Evolutionary conservation across 2,797 vertebrate species (phyloP).

Genomic region (Cyclopterus lumpus): DNA sequence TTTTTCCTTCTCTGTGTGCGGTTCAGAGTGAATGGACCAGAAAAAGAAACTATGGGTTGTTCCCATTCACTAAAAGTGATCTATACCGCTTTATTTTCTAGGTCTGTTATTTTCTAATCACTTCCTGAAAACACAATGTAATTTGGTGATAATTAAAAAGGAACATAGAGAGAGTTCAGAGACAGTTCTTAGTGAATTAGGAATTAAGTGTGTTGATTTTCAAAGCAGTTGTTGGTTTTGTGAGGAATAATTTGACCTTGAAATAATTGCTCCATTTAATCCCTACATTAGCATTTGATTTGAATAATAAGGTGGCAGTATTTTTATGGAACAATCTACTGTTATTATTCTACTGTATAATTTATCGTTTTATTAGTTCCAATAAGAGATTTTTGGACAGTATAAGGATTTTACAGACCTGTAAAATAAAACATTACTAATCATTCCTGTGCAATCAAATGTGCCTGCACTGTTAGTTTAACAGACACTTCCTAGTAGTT

Average conservation of each 20-base stretch:
- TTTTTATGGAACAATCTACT: not conserved
- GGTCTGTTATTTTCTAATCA: not conserved
- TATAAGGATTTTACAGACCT: not conserved
- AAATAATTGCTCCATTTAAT: not conserved
- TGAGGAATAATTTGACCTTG: constrained; percentile 3
- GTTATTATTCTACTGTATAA: no score
- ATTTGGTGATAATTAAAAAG: not conserved
- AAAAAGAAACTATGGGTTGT: not conserved
- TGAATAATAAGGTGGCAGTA: not conserved
- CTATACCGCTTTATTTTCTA: not conserved
- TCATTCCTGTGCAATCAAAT: not conserved
- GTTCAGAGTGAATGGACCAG: not conserved
- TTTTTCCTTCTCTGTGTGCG: not conserved
- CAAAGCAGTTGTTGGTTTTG: not conserved
- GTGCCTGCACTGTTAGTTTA: not conserved
- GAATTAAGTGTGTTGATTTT: not conserved
- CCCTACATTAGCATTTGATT: not conserved
- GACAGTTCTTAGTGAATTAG: not conserved
- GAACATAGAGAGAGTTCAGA: not conserved
- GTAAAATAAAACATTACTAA: not conserved
- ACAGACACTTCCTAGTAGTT: not conserved
- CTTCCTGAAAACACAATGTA: not conserved
- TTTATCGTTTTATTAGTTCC: not conserved
- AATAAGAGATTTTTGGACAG: not conserved
- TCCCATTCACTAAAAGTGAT: not conserved